Percentiles rank a stretch among this genome's conserved stretches.
phyloP scores from a whole-genome alignment of 2,888 invertebrate species.

The Clitarchus hookeri region DNA sequence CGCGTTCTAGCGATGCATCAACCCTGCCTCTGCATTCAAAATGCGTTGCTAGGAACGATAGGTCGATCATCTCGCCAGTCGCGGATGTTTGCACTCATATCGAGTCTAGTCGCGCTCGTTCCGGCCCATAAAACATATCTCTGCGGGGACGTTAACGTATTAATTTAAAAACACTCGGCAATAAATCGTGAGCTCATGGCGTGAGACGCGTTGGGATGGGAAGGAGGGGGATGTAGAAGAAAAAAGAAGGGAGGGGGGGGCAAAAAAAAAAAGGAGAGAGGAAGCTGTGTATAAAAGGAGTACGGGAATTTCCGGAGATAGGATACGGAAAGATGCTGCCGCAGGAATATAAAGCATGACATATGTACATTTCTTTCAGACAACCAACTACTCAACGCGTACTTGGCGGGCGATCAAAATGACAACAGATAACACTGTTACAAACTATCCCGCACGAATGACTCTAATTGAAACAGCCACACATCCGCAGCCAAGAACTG shows the following conservation, averaged over 20 bases:
- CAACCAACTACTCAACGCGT: no score
- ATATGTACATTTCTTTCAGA: no score
- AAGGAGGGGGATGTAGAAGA: background rate
- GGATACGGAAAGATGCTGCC: background rate
- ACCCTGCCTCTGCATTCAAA: background rate
- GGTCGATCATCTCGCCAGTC: background rate
- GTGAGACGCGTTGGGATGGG: background rate
- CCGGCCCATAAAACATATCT: constrained; percentile 1
- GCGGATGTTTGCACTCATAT: background rate
- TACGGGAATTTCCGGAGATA: background rate
- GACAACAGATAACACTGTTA: no score
- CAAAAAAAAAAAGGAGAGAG: background rate
- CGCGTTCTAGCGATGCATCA: background rate
- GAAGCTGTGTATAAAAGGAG: background rate
- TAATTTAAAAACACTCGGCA: constrained; percentile 7
- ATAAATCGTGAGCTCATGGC: background rate
- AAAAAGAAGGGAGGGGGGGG: background rate
- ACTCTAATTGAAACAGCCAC: no score
- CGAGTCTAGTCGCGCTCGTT: background rate
- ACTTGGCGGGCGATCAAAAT: no score
- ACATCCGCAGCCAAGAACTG: no score
- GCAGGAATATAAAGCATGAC: no score
- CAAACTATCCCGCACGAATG: no score
- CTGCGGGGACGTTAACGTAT: constrained; percentile 1
- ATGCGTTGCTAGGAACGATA: no score